phyloP scores from a whole-genome alignment of 2,113 vertebrate genomes.

The Picathartes gymnocephalus region DNA sequence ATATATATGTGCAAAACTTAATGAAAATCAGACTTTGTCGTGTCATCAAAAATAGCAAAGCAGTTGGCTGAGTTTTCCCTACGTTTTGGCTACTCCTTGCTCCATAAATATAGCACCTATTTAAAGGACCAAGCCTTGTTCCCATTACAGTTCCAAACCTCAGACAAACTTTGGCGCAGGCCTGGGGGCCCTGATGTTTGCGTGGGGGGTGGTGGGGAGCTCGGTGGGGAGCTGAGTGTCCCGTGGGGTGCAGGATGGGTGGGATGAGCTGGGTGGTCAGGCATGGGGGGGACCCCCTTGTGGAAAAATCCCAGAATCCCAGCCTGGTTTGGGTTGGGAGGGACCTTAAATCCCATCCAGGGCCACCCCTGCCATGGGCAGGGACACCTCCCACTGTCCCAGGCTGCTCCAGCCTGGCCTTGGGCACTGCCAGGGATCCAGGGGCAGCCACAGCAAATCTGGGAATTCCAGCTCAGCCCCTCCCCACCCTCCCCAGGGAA shows the following conservation, averaged over 20 bases:
- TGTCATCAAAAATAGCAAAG: slow-evolving; percentile 54
- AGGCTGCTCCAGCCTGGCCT: not conserved
- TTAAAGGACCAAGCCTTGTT: slow-evolving; percentile 13
- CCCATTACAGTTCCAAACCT: not conserved
- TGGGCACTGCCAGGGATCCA: not conserved
- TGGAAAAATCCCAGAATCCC: not conserved
- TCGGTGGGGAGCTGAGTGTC: rapidly evolving
- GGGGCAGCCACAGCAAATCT: not conserved
- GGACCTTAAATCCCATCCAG: rapidly evolving
- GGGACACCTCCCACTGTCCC: not conserved
- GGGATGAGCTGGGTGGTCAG: rapidly evolving
- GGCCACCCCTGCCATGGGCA: not conserved
- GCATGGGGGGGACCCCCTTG: rapidly evolving
- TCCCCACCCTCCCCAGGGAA: not conserved
- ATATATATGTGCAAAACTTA: slow-evolving; percentile 56
- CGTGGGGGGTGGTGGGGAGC: rapidly evolving
- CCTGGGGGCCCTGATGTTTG: not conserved
- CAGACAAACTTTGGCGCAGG: not conserved
- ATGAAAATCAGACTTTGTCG: slow-evolving; percentile 63
- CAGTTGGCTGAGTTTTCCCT: slow-evolving; percentile 10
- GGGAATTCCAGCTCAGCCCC: not conserved
- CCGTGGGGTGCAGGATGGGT: rapidly evolving
- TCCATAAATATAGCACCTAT: slow-evolving; percentile 58
- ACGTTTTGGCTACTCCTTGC: not conserved
- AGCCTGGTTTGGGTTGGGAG: not conserved